A percentile compares a stretch with the other conserved stretches of the same genome.
These are phyloP conservation scores for Sisyra terminalis DNA, from an alignment of 2,888 invertebrate genomes.

Conservation along the genomic window DNA sequence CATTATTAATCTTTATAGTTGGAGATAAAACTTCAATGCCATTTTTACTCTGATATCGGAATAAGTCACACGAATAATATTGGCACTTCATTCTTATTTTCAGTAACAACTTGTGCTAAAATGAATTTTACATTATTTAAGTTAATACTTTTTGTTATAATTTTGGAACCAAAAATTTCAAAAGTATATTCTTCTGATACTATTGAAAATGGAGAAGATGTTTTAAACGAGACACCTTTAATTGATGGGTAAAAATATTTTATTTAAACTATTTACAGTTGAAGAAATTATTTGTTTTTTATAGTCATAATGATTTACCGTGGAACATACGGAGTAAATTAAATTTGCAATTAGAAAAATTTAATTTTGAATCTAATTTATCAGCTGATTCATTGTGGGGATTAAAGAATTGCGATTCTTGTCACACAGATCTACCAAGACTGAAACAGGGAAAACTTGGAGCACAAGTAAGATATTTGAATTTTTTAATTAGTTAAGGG, in stretches of 20 bases:
- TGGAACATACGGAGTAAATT: slow-evolving; percentile 24
- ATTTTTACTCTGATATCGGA: too few relatives aligned
- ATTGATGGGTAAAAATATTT: slow-evolving; percentile 2
- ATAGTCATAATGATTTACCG: slow-evolving; percentile 33
- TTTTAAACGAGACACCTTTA: neutral
- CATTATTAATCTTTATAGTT: too few relatives aligned
- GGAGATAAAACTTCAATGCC: too few relatives aligned
- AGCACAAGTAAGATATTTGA: slow-evolving; percentile 28
- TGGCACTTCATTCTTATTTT: too few relatives aligned
- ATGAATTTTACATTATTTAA: too few relatives aligned
- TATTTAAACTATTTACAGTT: neutral
- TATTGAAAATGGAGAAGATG: neutral
- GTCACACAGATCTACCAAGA: slow-evolving; percentile 35
- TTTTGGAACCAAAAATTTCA: too few relatives aligned
- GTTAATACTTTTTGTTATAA: too few relatives aligned
- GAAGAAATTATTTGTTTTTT: slow-evolving; percentile 12
- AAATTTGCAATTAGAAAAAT: slow-evolving; percentile 25
- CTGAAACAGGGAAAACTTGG: slow-evolving; percentile 33
- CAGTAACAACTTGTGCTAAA: too few relatives aligned
- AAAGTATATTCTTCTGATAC: too few relatives aligned
- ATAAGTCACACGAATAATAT: too few relatives aligned
- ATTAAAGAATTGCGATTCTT: slow-evolving; percentile 18
- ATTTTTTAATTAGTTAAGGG: slow-evolving; percentile 1
- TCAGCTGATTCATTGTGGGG: slow-evolving; percentile 25
- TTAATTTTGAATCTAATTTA: slow-evolving; percentile 25